phyloP scores from a whole-genome alignment of 2,113 vertebrate genomes.

The Sus scrofa region T2T-Sscrofa CM000820.6:92954501-92955000 shows the following conservation, averaged over 20 bases:
- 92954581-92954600: not conserved
- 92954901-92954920: not conserved
- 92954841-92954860: not conserved
- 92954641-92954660: too few relatives aligned
- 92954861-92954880: not conserved
- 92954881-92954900: not conserved
- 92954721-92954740: not conserved
- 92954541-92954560: not conserved
- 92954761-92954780: not conserved
- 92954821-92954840: not conserved
- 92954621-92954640: not conserved
- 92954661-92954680: not conserved
- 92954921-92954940: not conserved
- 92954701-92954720: not conserved
- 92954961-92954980: not conserved
- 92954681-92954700: not conserved
- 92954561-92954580: not conserved
- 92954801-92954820: not conserved
- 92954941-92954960: not conserved
- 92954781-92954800: too few relatives aligned
- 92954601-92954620: not conserved
- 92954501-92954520: not conserved
- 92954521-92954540: not conserved
- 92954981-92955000: not conserved
- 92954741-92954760: not conserved